Conservation (phyloP, 2,888 invertebrate genomes). For the Antheraea yamamai region DNA sequence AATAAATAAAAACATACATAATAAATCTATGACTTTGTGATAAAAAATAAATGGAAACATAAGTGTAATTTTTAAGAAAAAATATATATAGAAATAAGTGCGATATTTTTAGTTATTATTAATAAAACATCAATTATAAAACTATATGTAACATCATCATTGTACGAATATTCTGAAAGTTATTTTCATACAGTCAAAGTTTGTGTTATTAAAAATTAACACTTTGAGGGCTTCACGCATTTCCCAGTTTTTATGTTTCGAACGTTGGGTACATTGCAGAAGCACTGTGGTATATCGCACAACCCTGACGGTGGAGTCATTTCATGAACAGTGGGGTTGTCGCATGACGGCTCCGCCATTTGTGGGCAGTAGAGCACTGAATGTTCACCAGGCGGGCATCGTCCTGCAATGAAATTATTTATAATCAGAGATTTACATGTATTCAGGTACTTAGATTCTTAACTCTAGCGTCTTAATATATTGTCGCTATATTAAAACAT, state of each 20-base stretch:
- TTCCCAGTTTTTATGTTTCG: slow-evolving; percentile 50
- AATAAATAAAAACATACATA: too few species aligned
- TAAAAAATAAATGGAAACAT: too few species aligned
- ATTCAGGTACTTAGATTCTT: neutral
- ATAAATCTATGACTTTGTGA: too few species aligned
- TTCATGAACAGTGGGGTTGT: slow-evolving; percentile 51
- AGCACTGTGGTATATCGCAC: slow-evolving; percentile 60
- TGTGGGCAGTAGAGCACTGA: slow-evolving; percentile 63
- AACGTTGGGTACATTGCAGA: slow-evolving; percentile 55
- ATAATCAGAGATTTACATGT: neutral
- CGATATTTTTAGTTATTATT: too few species aligned
- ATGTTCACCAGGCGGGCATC: slow-evolving; percentile 57
- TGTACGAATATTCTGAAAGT: too few species aligned
- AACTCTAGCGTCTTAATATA: too few species aligned
- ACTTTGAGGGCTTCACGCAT: slow-evolving; percentile 48
- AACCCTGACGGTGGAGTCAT: slow-evolving; percentile 22
- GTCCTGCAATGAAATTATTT: slow-evolving; percentile 37
- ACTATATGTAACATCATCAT: too few species aligned
- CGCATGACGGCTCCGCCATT: slow-evolving; percentile 55
- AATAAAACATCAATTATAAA: too few species aligned
- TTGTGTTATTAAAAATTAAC: slow-evolving; percentile 24
- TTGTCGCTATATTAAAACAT: too few species aligned
- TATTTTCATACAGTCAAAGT: too few species aligned
- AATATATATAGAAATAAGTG: too few species aligned
- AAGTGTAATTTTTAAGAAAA: too few species aligned